Conservation (phyloP, 2,888 invertebrate genomes). For the Sinotaia quadrata region DNA sequence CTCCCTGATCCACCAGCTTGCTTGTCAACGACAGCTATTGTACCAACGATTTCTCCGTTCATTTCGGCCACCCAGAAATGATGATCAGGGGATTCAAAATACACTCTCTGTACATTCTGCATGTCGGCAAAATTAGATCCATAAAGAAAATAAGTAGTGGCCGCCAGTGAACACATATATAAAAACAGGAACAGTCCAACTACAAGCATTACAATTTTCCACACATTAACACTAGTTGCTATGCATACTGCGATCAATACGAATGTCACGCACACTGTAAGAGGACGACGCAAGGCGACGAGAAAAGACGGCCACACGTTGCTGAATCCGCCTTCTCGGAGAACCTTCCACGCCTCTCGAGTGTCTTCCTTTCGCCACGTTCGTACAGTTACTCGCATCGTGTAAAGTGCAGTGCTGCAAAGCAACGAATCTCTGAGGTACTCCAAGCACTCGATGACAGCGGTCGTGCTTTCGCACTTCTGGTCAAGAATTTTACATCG, state of each 20-base stretch:
- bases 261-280: constrained; percentile 4
- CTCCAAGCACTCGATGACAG: no score
- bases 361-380: constrained; percentile 38
- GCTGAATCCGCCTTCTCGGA: constrained; percentile 44
- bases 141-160: constrained; percentile 41
- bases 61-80: constrained; percentile 45
- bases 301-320: constrained; percentile 40
- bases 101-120: constrained; percentile 34
- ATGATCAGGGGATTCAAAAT: constrained; percentile 34
- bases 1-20: background rate
- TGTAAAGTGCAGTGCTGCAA: background rate
- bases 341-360: constrained; percentile 33
- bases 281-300: constrained; percentile 27
- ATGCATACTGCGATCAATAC: constrained; percentile 18
- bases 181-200: background rate
- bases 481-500: no score
- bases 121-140: constrained; percentile 41
- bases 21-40: constrained; percentile 41
- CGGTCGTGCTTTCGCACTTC: no score
- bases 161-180: constrained; percentile 29
- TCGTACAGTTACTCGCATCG: constrained; percentile 31
- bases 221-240: constrained; percentile 7
- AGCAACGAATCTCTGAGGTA: background rate
- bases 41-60: constrained; percentile 41
- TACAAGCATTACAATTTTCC: constrained; percentile 9